Conservation (phyloP, 64 coral and sea anemone species). For the Orbicella faveolata region DNA sequence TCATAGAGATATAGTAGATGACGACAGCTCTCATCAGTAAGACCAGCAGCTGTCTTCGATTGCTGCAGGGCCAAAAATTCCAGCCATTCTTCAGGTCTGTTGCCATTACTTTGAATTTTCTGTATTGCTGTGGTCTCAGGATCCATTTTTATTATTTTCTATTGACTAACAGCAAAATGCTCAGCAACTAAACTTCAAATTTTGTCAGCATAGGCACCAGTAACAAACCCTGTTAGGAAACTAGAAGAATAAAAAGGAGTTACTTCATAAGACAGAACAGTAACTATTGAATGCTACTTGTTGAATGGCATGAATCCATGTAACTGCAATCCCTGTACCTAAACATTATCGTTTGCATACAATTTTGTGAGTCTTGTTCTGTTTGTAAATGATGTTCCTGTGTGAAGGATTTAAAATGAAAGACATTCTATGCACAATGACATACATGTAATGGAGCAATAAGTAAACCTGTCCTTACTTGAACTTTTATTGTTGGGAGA, state of each 20-base stretch:
- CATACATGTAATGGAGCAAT: no score
- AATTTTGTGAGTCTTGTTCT: no score
- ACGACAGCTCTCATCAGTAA: conserved; percentile 21
- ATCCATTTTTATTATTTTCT: neutral
- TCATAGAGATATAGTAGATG: conserved; percentile 63
- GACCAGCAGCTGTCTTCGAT: conserved; percentile 8
- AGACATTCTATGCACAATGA: no score
- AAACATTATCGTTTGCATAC: no score
- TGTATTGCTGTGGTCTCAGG: conserved; percentile 25
- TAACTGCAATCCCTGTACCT: no score
- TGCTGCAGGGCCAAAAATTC: conserved; percentile 29
- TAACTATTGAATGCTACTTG: no score
- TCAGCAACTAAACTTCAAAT: neutral
- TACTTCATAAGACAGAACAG: neutral
- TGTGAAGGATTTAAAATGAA: no score
- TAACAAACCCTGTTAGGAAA: neutral
- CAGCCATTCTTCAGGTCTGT: conserved; percentile 79
- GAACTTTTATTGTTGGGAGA: no score
- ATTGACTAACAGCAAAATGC: neutral
- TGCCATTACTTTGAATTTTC: conserved; percentile 55
- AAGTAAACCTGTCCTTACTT: no score
- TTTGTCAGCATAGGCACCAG: neutral
- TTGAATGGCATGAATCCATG: no score
- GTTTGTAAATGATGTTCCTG: no score
- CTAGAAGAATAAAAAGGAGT: neutral